These are phyloP conservation scores for Stenolophus ochropezus DNA, from an alignment of 2,888 invertebrate species.

Conservation along the genomic window DNA sequence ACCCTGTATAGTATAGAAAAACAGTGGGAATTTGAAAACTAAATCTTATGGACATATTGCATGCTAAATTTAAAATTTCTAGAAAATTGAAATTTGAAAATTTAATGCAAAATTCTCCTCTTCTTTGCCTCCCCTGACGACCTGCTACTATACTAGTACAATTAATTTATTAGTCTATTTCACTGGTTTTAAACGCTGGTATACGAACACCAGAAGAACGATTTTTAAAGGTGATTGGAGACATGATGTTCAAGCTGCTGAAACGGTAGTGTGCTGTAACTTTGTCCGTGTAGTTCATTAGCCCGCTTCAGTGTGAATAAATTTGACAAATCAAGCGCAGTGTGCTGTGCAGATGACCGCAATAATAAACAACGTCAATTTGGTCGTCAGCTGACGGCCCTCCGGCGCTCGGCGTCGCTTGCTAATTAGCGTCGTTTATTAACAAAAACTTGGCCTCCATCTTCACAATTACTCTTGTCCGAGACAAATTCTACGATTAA, in stretches of 20 bases:
- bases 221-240: too few species aligned
- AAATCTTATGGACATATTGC: too few species aligned
- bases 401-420: background rate
- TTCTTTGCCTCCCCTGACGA: too few species aligned
- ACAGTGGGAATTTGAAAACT: too few species aligned
- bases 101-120: too few species aligned
- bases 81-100: too few species aligned
- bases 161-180: too few species aligned
- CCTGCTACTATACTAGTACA: too few species aligned
- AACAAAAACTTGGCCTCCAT: slow-evolving; percentile 54
- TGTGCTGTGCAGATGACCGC: slow-evolving; percentile 36
- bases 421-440: slow-evolving; percentile 58
- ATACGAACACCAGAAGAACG: too few species aligned
- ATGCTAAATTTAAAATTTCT: too few species aligned
- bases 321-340: slow-evolving; percentile 53
- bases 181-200: too few species aligned
- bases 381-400: background rate
- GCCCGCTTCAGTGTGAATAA: slow-evolving; percentile 18
- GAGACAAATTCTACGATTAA: slow-evolving; percentile 59
- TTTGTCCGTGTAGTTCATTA: background rate
- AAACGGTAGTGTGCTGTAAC: background rate
- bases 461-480: slow-evolving; percentile 56
- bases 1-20: too few species aligned
- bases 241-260: background rate
- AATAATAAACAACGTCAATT: slow-evolving; percentile 57